Evolutionary conservation across 1,140 invertebrate genomes (phyloP), one percentile per base, ranked within the genome.

Genomic region (Penaeus vannamei): DNA sequence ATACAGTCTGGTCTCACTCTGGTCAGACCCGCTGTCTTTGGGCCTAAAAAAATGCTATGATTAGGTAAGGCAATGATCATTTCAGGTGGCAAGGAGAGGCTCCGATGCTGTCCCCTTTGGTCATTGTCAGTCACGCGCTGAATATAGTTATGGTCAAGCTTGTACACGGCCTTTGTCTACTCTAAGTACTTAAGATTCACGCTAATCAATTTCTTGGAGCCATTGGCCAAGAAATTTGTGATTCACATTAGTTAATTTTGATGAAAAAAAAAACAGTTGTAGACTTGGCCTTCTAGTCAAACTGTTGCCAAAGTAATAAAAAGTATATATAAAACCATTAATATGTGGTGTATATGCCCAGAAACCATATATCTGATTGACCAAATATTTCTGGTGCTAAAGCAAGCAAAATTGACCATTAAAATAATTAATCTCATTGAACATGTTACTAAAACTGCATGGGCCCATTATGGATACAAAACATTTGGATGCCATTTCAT

Each of bases 241-340:
- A 76, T 76, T 76, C 42, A 32, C 42, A 76, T 76, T 76, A 46
- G 64, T 29, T 76, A 36, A 76, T 76, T 76, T 76, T 20, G 22
- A 32, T n/a, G 42, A 76, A 14, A 76, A 32, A 76, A 76, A 64
- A 53, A 32, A 82, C 66, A 76, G 81, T 72, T 84, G 66, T 88
- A 88, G 86, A 84, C 87, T 89, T 89, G 87, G 83, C 87, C 87
- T 79, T 89, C 87, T 89, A 89, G 87, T 89, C 87, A 89, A 66
- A 89, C 80, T 89, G 87, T 84, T 89, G 87, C 87, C 87, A 89
- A 89, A 89, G 87, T 89, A 84, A 79, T 80, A 77, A 84, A 53
- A 53, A 53, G 17, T 84, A 85, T 89, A 84, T 84, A 89, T 29
- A 69, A 81, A 81, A 53, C 64, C 86, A 64, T 81, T 82, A 62